Evolutionary conservation across 2,888 invertebrate genomes (phyloP).

Genomic region (Tortricodes alternella): DNA sequence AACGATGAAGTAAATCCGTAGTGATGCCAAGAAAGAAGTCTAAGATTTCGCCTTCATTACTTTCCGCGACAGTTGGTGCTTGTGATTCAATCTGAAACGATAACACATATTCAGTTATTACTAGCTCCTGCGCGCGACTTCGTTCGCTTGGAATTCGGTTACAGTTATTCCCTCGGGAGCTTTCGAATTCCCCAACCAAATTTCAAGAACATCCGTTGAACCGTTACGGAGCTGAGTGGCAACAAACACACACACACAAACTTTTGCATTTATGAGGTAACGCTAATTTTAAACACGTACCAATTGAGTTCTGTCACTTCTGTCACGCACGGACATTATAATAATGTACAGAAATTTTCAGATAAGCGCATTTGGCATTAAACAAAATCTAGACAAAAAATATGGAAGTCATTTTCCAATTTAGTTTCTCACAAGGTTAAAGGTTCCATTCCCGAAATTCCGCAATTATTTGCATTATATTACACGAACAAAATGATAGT

Average conservation of each 20-base stretch:
- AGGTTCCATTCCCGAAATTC: slow-evolving; percentile 24
- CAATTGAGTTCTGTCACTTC: too few relatives aligned
- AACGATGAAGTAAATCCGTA: slow-evolving; percentile 68
- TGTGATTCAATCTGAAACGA: slow-evolving; percentile 50
- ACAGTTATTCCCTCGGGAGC: too few relatives aligned
- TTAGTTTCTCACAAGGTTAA: slow-evolving; percentile 25
- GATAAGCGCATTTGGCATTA: background rate
- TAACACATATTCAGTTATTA: background rate
- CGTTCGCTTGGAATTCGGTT: too few relatives aligned
- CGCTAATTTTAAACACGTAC: too few relatives aligned
- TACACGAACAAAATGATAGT: slow-evolving; percentile 21
- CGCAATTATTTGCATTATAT: slow-evolving; percentile 28
- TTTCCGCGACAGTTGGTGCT: slow-evolving; percentile 41
- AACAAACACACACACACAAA: too few relatives aligned
- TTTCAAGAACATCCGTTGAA: too few relatives aligned
- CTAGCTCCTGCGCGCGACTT: too few relatives aligned
- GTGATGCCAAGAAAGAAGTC: slow-evolving; percentile 72
- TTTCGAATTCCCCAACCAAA: too few relatives aligned
- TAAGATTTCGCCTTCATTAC: slow-evolving; percentile 61
- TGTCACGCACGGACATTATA: too few relatives aligned
- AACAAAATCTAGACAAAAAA: background rate
- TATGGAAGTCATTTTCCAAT: slow-evolving; percentile 13
- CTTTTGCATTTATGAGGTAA: too few relatives aligned
- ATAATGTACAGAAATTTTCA: background rate
- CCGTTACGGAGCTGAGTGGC: too few relatives aligned